These are phyloP conservation scores for Solenopsis invicta DNA, from an alignment of 1,140 invertebrate genomes.

Conservation along the genomic window DNA sequence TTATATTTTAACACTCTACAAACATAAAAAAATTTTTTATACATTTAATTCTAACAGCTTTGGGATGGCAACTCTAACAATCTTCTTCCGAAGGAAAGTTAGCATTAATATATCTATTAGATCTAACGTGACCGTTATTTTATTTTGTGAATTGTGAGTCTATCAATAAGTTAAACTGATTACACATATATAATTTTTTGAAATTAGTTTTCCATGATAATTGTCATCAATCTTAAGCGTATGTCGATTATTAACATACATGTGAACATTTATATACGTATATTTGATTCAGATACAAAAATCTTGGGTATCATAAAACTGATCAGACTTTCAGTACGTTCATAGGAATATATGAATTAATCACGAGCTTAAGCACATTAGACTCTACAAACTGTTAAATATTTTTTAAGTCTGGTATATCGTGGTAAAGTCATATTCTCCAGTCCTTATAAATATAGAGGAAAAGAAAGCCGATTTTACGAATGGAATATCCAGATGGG, in stretches of 20 bases:
- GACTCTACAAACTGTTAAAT: constrained; percentile 37
- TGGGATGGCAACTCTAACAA: constrained; percentile 50
- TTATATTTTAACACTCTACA: constrained; percentile 66
- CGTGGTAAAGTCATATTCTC: constrained; percentile 31
- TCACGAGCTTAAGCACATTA: constrained; percentile 24
- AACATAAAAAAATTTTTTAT: constrained; percentile 72
- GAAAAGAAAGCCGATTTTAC: constrained; percentile 56
- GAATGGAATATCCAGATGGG: constrained; percentile 24
- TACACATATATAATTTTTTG: constrained; percentile 25
- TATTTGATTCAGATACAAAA: constrained; percentile 43
- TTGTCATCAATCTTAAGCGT: constrained; percentile 18
- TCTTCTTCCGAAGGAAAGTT: constrained; percentile 42
- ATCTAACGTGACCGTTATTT: constrained; percentile 34
- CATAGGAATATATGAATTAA: constrained; percentile 41
- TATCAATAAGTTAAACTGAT: constrained; percentile 35
- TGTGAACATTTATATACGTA: constrained; percentile 20
- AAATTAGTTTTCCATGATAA: neutral
- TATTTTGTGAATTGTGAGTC: neutral
- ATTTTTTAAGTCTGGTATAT: constrained; percentile 22
- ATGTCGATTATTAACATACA: constrained; percentile 30
- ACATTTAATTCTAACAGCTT: constrained; percentile 63
- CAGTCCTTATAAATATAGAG: constrained; percentile 33
- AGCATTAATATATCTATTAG: constrained; percentile 31
- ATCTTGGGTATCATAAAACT: constrained; percentile 37
- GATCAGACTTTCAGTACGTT: constrained; percentile 58